Evolutionary conservation across 2,113 vertebrate genomes (phyloP).

Genomic region (Alexandromys fortis): DNA sequence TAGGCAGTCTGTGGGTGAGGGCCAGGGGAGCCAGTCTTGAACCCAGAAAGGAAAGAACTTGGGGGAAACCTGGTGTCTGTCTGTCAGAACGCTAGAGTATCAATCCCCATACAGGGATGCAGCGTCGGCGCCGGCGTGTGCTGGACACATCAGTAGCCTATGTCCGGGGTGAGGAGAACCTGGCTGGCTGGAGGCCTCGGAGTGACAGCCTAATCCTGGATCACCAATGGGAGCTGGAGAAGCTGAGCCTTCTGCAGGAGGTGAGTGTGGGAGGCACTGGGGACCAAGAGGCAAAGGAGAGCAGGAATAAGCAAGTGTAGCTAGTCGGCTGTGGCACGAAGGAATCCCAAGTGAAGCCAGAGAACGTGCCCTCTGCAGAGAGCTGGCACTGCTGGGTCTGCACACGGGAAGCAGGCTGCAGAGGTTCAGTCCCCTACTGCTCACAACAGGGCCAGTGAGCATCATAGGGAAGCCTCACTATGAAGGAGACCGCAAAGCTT

Average conservation of each 20-base stretch:
- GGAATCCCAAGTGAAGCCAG: accelerated
- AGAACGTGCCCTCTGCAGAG: not conserved
- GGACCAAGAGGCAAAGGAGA: not conserved
- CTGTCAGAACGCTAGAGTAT: not conserved
- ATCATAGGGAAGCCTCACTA: no score
- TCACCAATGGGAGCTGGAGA: slow-evolving; percentile 98
- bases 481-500: no score
- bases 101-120: slow-evolving; percentile 90
- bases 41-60: not conserved
- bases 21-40: not conserved
- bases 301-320: not conserved
- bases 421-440: not conserved
- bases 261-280: slow-evolving; percentile 78
- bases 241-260: slow-evolving; percentile 97
- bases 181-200: slow-evolving; percentile 97
- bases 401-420: accelerated
- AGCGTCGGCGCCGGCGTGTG: slow-evolving; percentile 94
- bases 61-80: accelerated
- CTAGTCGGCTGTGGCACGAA: not conserved
- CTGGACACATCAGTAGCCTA: slow-evolving; percentile 97
- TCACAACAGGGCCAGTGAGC: not conserved
- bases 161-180: slow-evolving; percentile 96
- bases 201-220: slow-evolving; percentile 98
- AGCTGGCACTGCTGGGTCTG: accelerated
- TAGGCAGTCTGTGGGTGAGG: not conserved